Evolutionary conservation across 2,888 invertebrate species (phyloP).

Genomic region (Helicoverpa assulta): DNA sequence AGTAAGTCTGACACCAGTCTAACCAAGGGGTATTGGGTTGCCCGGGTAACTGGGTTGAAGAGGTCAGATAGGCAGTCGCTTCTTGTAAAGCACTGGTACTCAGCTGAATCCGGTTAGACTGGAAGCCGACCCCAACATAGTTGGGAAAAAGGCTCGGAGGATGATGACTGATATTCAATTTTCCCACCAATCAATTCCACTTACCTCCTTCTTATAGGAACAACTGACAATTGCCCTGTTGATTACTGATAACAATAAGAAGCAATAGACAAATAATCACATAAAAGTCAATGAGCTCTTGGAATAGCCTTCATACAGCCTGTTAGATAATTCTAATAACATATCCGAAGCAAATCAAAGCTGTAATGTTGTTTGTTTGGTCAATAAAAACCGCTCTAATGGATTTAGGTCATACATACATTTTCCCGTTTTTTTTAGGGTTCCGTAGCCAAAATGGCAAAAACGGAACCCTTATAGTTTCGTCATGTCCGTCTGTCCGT

Average conservation of each 20-base stretch:
- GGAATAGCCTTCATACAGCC: slow-evolving; percentile 3
- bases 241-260: slow-evolving; percentile 21
- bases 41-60: no score
- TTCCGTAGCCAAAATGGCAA: no score
- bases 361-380: slow-evolving; percentile 1
- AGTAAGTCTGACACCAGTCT: no score
- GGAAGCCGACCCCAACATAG: no score
- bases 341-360: slow-evolving; percentile 1
- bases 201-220: not conserved
- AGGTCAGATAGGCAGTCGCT: no score
- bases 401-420: not conserved
- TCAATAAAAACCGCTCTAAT: slow-evolving; percentile 2
- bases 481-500: no score
- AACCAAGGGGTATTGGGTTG: no score
- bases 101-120: no score
- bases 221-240: not conserved
- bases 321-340: slow-evolving; percentile 18
- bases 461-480: no score
- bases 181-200: not conserved
- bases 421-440: not conserved
- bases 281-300: slow-evolving; percentile 19
- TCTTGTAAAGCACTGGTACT: no score
- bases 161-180: no score
- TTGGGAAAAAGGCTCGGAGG: no score
- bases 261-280: not conserved